Conservation (phyloP, 2,888 invertebrate species). For the Ophion ellenae region DNA sequence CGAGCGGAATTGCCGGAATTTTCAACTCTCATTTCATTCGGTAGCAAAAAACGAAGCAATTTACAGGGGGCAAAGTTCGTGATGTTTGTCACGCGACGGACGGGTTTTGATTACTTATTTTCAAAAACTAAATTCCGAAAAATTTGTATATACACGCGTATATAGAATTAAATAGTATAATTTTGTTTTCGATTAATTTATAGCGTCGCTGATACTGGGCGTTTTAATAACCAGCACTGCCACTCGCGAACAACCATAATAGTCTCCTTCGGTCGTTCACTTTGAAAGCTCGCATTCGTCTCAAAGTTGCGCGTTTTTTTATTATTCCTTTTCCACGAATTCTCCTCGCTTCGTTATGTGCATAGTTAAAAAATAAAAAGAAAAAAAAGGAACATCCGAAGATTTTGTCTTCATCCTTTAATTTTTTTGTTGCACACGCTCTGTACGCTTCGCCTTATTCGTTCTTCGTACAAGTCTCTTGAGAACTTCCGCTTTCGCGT, state of each 20-base stretch:
- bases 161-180: slow-evolving; percentile 73
- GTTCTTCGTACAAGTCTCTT: slow-evolving; percentile 57
- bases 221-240: slow-evolving; percentile 82
- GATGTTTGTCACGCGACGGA: slow-evolving; percentile 53
- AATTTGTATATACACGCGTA: slow-evolving; percentile 60
- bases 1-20: background rate
- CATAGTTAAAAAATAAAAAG: slow-evolving; percentile 25
- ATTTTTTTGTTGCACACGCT: background rate
- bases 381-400: slow-evolving; percentile 34
- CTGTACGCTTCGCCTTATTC: slow-evolving; percentile 51
- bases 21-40: background rate
- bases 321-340: background rate
- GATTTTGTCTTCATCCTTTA: slow-evolving; percentile 13
- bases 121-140: slow-evolving; percentile 41
- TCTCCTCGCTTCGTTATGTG: slow-evolving; percentile 40
- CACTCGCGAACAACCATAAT: slow-evolving; percentile 81
- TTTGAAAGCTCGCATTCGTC: slow-evolving; percentile 58
- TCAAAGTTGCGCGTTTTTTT: slow-evolving; percentile 31
- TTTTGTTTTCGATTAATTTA: slow-evolving; percentile 69
- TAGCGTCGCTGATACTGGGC: slow-evolving; percentile 79
- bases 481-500: slow-evolving; percentile 53
- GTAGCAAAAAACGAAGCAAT: background rate
- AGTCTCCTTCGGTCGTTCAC: slow-evolving; percentile 76
- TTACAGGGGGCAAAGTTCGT: background rate
- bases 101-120: slow-evolving; percentile 6